phyloP scores from a whole-genome alignment of 2,888 invertebrate genomes.

The Dryobota labecula region DNA sequence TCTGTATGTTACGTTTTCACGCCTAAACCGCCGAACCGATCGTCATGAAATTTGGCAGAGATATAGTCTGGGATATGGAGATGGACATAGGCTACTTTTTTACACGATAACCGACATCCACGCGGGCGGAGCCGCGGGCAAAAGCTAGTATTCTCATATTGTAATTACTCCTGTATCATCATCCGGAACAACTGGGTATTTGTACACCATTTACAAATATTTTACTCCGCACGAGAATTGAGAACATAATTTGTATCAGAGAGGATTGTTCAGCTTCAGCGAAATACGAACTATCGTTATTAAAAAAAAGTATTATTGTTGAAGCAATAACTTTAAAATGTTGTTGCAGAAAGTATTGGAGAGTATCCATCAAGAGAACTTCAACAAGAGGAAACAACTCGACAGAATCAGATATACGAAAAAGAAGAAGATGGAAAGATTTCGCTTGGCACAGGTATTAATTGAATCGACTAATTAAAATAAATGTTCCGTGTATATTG shows the following conservation, averaged over 20 bases:
- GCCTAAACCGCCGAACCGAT: too few relatives aligned
- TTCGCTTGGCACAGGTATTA: constrained; percentile 90
- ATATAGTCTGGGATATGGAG: too few relatives aligned
- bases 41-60: too few relatives aligned
- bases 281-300: background rate
- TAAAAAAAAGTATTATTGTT: background rate
- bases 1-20: too few relatives aligned
- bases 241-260: background rate
- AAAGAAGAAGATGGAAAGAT: constrained; percentile 90
- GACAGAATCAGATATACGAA: constrained; percentile 91
- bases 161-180: background rate
- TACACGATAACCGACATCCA: too few relatives aligned
- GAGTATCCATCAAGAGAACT: constrained; percentile 91
- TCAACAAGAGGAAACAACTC: constrained; percentile 91
- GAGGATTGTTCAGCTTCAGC: background rate
- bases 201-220: background rate
- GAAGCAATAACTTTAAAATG: constrained; percentile 5
- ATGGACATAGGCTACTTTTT: too few relatives aligned
- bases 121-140: too few relatives aligned
- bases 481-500: background rate
- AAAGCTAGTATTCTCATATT: background rate
- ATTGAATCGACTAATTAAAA: background rate
- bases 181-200: background rate
- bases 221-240: background rate
- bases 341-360: constrained; percentile 90